Percentiles rank a stretch among this genome's conserved stretches.
phyloP scores from a whole-genome alignment of 2,888 invertebrate species.

The Hirudinaria manillensis region DNA sequence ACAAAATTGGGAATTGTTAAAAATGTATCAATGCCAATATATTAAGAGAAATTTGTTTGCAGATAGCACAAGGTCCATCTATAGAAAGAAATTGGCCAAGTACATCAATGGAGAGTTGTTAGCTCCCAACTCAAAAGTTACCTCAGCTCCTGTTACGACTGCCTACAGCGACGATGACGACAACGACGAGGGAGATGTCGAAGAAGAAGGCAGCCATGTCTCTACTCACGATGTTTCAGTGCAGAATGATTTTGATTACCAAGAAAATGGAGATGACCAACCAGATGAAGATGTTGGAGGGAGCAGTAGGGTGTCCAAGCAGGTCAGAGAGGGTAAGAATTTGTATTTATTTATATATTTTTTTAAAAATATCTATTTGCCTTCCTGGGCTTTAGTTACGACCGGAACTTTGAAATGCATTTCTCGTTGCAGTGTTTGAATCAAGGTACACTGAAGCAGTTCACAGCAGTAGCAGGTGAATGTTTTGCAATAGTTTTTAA shows the following conservation, averaged over 20 bases:
- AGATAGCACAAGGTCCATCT: slow-evolving; percentile 6
- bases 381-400: no score
- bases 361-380: no score
- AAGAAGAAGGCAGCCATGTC: slow-evolving; percentile 9
- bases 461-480: no score
- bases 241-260: neutral
- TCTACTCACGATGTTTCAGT: slow-evolving; percentile 2
- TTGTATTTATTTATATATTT: no score
- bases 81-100: slow-evolving; percentile 9
- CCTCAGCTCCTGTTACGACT: no score
- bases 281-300: neutral
- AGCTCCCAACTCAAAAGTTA: no score
- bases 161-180: slow-evolving; percentile 20
- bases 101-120: neutral
- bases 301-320: neutral
- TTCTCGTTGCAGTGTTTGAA: no score
- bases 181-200: neutral
- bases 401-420: no score
- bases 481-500: no score
- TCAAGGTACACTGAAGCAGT: no score
- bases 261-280: neutral
- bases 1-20: no score
- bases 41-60: neutral
- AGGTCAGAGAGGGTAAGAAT: neutral
- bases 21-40: no score